Conservation (phyloP, 1,140 invertebrate genomes). For the Heliconius nattereri region DNA sequence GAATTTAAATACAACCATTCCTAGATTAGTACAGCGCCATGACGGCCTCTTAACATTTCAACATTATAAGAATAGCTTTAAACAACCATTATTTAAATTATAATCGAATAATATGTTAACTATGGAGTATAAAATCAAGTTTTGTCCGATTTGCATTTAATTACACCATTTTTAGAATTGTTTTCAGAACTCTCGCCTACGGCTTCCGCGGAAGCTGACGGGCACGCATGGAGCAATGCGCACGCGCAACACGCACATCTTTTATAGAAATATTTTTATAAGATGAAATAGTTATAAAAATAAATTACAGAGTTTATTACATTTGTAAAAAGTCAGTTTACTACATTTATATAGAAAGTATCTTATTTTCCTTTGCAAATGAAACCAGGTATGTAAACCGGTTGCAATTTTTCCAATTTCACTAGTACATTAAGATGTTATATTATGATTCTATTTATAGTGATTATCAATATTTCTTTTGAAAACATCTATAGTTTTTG, state of each 20-base stretch:
- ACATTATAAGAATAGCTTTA: not conserved
- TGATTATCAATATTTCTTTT: too few species aligned
- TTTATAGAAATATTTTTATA: constrained; percentile 26
- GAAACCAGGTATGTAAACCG: too few species aligned
- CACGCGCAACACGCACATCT: constrained; percentile 30
- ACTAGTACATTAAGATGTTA: too few species aligned
- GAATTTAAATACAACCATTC: not conserved
- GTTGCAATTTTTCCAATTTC: too few species aligned
- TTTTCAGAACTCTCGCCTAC: constrained; percentile 50
- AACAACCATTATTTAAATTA: not conserved
- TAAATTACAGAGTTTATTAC: not conserved
- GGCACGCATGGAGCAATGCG: constrained; percentile 20
- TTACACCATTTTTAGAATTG: constrained; percentile 32
- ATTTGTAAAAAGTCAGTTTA: not conserved
- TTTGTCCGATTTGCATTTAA: constrained; percentile 27
- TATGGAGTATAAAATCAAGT: not conserved
- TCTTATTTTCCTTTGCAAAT: too few species aligned
- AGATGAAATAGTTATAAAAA: not conserved
- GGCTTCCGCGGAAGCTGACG: constrained; percentile 65
- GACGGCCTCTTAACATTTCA: not conserved
- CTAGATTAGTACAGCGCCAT: not conserved
- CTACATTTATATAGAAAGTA: not conserved
- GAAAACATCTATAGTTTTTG: too few species aligned
- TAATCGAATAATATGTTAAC: not conserved
- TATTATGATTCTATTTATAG: too few species aligned